A percentile compares a stretch with the other conserved stretches of the same genome.
Conservation (phyloP, 2,113 vertebrate genomes). For the Gobio gobio region DNA sequence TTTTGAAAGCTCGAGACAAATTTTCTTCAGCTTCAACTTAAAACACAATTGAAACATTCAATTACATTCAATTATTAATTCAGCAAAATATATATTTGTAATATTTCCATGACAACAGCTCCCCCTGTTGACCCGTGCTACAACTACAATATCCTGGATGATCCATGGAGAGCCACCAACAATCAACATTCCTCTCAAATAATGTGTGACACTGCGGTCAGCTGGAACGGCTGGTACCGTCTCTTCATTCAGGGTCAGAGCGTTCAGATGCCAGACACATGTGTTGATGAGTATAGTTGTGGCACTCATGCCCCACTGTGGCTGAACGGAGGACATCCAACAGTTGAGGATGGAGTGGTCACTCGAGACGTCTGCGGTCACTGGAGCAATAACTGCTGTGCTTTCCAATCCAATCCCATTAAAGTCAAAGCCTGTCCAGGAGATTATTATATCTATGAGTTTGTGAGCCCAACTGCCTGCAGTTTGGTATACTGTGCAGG, state of each 20-base stretch:
- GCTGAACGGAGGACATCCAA: conserved; percentile 12
- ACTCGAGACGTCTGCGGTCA: conserved; percentile 12
- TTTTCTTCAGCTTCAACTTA: too few relatives aligned
- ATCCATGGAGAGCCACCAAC: conserved; percentile 1
- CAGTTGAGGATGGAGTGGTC: conserved; percentile 32
- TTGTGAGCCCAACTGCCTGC: not conserved
- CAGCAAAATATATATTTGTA: not conserved
- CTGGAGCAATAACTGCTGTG: not conserved
- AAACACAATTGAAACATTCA: too few relatives aligned
- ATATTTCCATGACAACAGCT: not conserved
- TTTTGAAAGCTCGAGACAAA: too few relatives aligned
- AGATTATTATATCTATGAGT: conserved; percentile 31
- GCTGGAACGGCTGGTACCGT: conserved; percentile 42
- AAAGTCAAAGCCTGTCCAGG: conserved; percentile 32
- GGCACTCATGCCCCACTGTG: conserved; percentile 12
- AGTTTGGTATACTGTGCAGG: not conserved
- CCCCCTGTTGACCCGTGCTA: conserved; percentile 2
- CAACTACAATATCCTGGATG: not conserved
- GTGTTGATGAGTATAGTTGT: not conserved
- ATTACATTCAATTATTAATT: not conserved
- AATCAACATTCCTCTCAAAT: not conserved
- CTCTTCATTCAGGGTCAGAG: too few relatives aligned
- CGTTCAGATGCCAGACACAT: too few relatives aligned
- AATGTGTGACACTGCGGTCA: not conserved
- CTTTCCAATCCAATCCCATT: conserved; percentile 20